Evolutionary conservation across 2,797 vertebrate species (phyloP), one percentile per base, ranked within the genome.

Genomic region (Phataginus tricuspis): DNA sequence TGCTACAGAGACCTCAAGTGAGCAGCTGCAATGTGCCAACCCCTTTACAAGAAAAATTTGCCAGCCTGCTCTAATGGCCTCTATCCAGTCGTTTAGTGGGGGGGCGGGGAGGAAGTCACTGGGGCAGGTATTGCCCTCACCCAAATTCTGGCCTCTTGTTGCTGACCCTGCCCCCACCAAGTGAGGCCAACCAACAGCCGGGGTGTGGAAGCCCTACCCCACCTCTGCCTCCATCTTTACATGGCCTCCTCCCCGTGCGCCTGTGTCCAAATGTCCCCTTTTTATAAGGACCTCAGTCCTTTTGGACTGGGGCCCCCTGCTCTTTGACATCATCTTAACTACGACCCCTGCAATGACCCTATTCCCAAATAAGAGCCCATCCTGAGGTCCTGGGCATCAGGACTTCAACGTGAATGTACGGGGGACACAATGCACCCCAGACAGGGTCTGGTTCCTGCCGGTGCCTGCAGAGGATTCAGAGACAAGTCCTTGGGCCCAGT

Each of bases 151-250:
- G 10, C 39, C 39, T n/a, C 27, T 19, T 69, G 63, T 45, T 37
- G 12, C 61, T 0, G 21, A 29, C 74, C 49, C 27, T 31, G 42
- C n/a, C 14, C 14, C 49, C 9, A 19, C 4, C 0, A 1, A 23
- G 7, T 21, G 29, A 69, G 53, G 34, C 29, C 15, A 55, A 34
- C 72, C 82, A 19, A 34, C 63, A 84, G 45, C 45, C 15, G 7
- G 63, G n/a, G 23, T 45, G 45, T 45, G 45, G 45, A 12, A 45
- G 45, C 11, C 45, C 45, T 12, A 45, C 45, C 11, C 45, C 45
- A 12, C 45, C 45, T 45, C 45, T 11, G 45, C 45, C 45, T 45
- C 45, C 45, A 45, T 45, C 45, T 45, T 45, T 12, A 45, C 45
- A 45, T 45, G 45, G 45, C 45, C 45, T 45, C 45, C 45, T 45